A percentile compares a stretch with the other conserved stretches of the same genome.
Conservation (phyloP, 2,797 vertebrate species). For the Rhabdomys pumilio region DNA sequence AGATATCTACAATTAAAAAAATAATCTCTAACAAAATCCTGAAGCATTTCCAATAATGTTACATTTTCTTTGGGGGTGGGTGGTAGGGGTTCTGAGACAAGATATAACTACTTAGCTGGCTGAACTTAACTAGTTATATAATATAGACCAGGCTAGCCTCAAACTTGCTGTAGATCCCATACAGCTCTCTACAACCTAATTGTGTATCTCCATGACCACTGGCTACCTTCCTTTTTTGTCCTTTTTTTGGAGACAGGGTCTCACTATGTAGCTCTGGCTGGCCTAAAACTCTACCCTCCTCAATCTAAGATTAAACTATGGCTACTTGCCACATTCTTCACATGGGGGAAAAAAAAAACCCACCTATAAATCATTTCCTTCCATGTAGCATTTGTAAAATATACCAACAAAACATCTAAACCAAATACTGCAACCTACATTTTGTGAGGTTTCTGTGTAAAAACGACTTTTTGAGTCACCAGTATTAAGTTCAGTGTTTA, state of each 20-base stretch:
- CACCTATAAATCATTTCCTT: slow-evolving; percentile 15
- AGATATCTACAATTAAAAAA: slow-evolving; percentile 14
- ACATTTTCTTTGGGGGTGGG: neutral
- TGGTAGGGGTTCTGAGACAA: neutral
- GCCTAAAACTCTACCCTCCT: neutral
- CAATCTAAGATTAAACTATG: neutral
- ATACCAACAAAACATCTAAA: slow-evolving; percentile 29
- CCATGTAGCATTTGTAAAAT: slow-evolving; percentile 17
- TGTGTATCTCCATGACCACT: neutral
- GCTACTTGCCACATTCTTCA: neutral
- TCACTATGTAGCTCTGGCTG: neutral
- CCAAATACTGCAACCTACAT: neutral
- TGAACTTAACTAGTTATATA: neutral
- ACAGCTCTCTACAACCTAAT: neutral
- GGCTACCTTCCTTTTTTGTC: neutral
- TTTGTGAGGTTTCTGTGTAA: slow-evolving; percentile 41
- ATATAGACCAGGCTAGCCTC: neutral
- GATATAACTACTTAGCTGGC: neutral
- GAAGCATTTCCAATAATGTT: slow-evolving; percentile 31
- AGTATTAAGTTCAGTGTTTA: slow-evolving; percentile 22
- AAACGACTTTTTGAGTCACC: slow-evolving; percentile 20
- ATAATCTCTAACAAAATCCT: neutral
- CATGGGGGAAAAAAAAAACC: neutral
- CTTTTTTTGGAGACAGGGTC: neutral
- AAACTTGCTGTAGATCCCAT: neutral